Evolutionary conservation across 2,113 vertebrate genomes (phyloP).

Genomic region (Carassius carassius): DNA sequence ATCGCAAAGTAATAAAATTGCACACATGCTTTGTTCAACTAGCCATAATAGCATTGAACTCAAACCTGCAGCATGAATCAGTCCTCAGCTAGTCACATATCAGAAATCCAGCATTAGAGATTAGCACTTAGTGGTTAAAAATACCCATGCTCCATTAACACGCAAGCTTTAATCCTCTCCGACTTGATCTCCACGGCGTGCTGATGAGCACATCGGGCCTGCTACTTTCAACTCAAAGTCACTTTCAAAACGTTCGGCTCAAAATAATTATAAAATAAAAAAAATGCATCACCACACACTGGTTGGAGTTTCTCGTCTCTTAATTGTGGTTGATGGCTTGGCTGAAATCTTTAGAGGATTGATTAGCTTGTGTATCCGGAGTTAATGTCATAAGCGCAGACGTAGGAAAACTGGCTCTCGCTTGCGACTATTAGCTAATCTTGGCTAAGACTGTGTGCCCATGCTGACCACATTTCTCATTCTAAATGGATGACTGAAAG

Average conservation of each 20-base stretch:
- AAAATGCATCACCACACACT: constrained; percentile 8
- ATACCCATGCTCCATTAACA: constrained; percentile 52
- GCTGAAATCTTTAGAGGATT: constrained; percentile 55
- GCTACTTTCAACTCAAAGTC: constrained; percentile 29
- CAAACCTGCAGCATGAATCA: constrained; percentile 10
- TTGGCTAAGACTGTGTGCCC: neutral
- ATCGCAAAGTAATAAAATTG: neutral
- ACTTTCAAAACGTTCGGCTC: constrained; percentile 39
- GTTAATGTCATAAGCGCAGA: constrained; percentile 63
- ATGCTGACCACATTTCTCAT: constrained; percentile 1
- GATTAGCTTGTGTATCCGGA: constrained; percentile 62
- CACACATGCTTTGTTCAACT: neutral
- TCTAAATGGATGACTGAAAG: constrained; percentile 14
- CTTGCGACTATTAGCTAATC: constrained; percentile 32
- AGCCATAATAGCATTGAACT: neutral
- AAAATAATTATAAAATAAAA: constrained; percentile 38
- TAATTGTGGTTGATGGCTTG: constrained; percentile 31
- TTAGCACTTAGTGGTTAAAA: constrained; percentile 47
- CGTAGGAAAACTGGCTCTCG: constrained; percentile 50
- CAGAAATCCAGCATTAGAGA: constrained; percentile 42
- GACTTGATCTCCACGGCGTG: constrained; percentile 25
- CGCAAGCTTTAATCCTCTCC: constrained; percentile 47
- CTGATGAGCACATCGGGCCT: constrained; percentile 36
- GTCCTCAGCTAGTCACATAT: constrained; percentile 19
- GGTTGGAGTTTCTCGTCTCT: neutral